Conservation (phyloP, 2,888 invertebrate species). For the Drosophila sordidapex region DNA sequence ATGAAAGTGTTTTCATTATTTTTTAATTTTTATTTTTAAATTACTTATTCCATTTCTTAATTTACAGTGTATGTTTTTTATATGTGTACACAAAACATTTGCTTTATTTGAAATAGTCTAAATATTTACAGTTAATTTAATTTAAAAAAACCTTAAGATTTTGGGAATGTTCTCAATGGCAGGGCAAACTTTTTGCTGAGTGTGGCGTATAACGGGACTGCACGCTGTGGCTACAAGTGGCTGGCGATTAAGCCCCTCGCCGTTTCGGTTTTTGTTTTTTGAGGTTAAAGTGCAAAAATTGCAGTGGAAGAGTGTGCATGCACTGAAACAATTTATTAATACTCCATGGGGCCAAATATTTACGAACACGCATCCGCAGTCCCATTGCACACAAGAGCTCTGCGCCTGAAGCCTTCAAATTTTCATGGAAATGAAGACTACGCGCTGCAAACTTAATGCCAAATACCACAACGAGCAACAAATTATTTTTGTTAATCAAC, state of each 20-base stretch:
- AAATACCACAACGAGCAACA: slow-evolving; percentile 52
- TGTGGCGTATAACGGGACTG: slow-evolving; percentile 41
- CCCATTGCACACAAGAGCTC: slow-evolving; percentile 5
- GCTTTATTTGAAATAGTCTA: neutral
- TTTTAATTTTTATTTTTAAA: no score
- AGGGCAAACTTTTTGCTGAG: neutral
- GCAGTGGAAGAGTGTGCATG: slow-evolving; percentile 12
- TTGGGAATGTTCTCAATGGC: neutral
- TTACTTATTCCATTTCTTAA: neutral
- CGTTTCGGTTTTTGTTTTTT: slow-evolving; percentile 30
- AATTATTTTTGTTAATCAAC: slow-evolving; percentile 68
- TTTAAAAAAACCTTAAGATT: no score
- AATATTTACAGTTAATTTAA: no score
- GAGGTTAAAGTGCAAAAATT: slow-evolving; percentile 66
- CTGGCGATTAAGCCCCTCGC: slow-evolving; percentile 15
- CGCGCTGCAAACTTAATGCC: slow-evolving; percentile 52
- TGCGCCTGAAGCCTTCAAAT: slow-evolving; percentile 24
- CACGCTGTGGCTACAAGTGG: slow-evolving; percentile 79
- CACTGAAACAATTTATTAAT: slow-evolving; percentile 34
- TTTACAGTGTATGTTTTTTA: neutral
- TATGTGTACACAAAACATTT: neutral
- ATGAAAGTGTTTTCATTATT: no score
- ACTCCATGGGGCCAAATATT: slow-evolving; percentile 58
- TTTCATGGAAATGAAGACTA: slow-evolving; percentile 59
- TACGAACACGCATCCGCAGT: slow-evolving; percentile 41